A percentile compares a stretch with the other conserved stretches of the same genome.
Conservation (phyloP, 2,888 invertebrate genomes). For the Amitus sp. region DNA sequence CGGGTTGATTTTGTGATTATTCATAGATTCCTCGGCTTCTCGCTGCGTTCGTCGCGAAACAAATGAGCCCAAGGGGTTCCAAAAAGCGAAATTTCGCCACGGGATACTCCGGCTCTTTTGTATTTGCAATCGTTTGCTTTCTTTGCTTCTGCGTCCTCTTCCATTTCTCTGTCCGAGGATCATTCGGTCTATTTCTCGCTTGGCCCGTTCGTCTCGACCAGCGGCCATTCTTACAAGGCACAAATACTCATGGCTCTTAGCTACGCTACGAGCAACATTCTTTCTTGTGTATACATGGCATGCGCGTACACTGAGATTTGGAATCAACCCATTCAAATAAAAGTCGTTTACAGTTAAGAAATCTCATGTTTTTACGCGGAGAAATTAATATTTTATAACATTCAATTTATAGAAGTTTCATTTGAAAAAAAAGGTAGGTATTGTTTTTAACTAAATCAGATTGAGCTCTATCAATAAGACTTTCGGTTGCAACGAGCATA, state of each 20-base stretch:
- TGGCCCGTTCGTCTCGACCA: slow-evolving; percentile 23
- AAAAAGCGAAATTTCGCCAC: slow-evolving; percentile 58
- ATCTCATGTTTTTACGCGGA: too few relatives aligned
- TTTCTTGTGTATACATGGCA: slow-evolving; percentile 14
- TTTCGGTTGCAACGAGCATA: too few relatives aligned
- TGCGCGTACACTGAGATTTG: too few relatives aligned
- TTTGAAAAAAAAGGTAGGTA: too few relatives aligned
- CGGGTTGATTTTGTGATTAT: slow-evolving; percentile 1
- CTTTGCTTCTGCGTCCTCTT: slow-evolving; percentile 37
- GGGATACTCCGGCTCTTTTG: slow-evolving; percentile 46
- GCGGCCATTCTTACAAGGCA: slow-evolving; percentile 39
- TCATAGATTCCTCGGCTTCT: neutral
- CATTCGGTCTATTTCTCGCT: slow-evolving; percentile 10
- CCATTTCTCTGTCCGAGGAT: slow-evolving; percentile 25
- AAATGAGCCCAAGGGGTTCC: slow-evolving; percentile 41
- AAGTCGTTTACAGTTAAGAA: too few relatives aligned
- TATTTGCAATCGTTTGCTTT: slow-evolving; percentile 28
- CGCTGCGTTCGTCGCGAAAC: neutral
- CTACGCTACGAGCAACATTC: slow-evolving; percentile 32
- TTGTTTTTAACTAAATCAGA: too few relatives aligned
- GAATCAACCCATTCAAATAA: too few relatives aligned
- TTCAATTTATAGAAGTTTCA: too few relatives aligned
- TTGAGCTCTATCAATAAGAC: too few relatives aligned
- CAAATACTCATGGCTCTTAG: slow-evolving; percentile 36
- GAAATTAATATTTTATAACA: too few relatives aligned